A percentile compares a stretch with the other conserved stretches of the same genome.
These are phyloP conservation scores for Aurelia sp. DNA, from an alignment of 30 jellyfish, hydroid and myxozoan genomes.

Conservation along the genomic window DNA sequence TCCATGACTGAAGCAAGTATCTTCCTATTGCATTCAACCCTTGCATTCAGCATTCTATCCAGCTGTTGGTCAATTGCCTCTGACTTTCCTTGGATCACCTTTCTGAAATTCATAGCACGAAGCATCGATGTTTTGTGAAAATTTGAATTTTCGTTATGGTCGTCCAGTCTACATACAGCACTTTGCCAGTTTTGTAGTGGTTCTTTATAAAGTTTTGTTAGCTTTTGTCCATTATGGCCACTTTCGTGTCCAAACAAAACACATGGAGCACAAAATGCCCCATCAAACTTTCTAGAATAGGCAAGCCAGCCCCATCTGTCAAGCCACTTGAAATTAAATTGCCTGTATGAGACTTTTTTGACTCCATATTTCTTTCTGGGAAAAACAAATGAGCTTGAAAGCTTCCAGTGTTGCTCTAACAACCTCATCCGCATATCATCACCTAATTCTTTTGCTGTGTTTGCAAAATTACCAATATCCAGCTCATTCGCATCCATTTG, in stretches of 20 bases:
- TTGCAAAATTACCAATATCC: background rate
- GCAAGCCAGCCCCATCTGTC: constrained; percentile 13
- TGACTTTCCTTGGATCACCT: background rate
- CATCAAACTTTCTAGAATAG: constrained; percentile 38
- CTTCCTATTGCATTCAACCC: constrained; percentile 6
- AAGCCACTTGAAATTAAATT: background rate
- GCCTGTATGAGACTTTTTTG: background rate
- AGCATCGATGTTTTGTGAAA: constrained; percentile 13
- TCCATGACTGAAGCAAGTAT: constrained; percentile 47
- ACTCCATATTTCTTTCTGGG: background rate
- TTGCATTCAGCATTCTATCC: background rate
- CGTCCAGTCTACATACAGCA: background rate
- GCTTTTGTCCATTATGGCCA: constrained; percentile 15
- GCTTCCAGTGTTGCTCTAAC: background rate
- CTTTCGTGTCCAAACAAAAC: constrained; percentile 31
- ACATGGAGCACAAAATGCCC: constrained; percentile 61
- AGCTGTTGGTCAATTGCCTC: background rate
- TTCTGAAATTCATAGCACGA: constrained; percentile 7
- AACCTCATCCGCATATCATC: background rate
- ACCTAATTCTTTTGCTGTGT: background rate
- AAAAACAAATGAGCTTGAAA: background rate
- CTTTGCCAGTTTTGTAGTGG: constrained; percentile 42
- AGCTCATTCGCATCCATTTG: background rate
- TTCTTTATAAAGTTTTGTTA: constrained; percentile 6
- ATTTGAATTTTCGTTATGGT: constrained; percentile 38